These are phyloP conservation scores for Cryptus viduatorius DNA, from an alignment of 2,888 invertebrate species.

Conservation along the genomic window DNA sequence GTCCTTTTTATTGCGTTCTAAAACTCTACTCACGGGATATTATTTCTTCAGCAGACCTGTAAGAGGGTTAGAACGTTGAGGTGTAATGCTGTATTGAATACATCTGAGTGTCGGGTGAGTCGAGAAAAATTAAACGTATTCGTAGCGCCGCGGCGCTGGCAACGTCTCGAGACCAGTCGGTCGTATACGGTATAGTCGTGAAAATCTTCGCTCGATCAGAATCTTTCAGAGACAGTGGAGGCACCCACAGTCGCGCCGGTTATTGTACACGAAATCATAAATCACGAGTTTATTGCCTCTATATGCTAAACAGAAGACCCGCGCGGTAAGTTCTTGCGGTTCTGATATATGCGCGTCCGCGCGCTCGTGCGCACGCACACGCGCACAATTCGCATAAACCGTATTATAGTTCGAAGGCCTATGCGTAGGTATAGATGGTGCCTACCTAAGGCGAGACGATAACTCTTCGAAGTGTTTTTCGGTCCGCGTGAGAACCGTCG, in stretches of 20 bases:
- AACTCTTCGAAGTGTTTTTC: background rate
- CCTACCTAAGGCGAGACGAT: conserved; percentile 13
- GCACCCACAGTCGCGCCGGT: conserved; percentile 52
- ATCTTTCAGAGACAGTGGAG: conserved; percentile 59
- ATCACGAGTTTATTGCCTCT: conserved; percentile 78
- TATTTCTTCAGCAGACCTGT: too few species aligned
- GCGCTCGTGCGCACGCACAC: background rate
- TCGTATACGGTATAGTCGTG: conserved; percentile 4
- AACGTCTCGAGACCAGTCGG: conserved; percentile 10
- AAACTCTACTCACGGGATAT: too few species aligned
- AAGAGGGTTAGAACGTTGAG: too few species aligned
- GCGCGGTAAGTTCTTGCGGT: conserved; percentile 45
- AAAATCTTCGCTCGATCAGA: conserved; percentile 65
- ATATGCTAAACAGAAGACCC: conserved; percentile 76
- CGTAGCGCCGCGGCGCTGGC: background rate
- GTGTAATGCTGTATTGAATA: conserved; percentile 21
- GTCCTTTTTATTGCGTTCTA: too few species aligned
- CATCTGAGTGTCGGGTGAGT: background rate
- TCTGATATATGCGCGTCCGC: conserved; percentile 30
- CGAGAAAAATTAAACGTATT: conserved; percentile 18
- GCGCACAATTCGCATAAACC: conserved; percentile 36
- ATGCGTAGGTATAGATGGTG: conserved; percentile 16
- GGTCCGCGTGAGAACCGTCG: conserved; percentile 11
- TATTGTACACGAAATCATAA: conserved; percentile 74
- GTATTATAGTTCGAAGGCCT: conserved; percentile 54